Evolutionary conservation across 2,797 vertebrate genomes (phyloP).

Genomic region (Knipowitschia caucasica): DNA sequence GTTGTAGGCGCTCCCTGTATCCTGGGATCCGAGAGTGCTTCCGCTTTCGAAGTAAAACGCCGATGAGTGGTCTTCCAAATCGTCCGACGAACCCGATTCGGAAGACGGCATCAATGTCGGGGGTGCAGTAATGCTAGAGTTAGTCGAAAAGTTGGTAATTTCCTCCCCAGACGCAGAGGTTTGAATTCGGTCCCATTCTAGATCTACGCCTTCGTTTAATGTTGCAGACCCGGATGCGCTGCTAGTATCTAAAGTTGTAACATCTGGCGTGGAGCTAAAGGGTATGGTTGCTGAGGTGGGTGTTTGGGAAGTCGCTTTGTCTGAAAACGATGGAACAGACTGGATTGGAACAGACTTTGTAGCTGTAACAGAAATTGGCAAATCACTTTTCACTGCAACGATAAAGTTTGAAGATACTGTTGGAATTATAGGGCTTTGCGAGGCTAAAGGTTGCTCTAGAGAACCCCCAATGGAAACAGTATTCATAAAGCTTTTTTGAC

Average conservation of each 20-base stretch:
- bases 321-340: conserved; percentile 62
- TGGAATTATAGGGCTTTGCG: conserved; percentile 54
- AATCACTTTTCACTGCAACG: conserved; percentile 65
- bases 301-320: conserved; percentile 60
- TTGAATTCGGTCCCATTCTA: conserved; percentile 76
- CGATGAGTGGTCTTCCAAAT: conserved; percentile 63
- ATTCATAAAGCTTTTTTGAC: conserved; percentile 53
- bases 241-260: conserved; percentile 61
- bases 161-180: conserved; percentile 74
- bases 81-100: conserved; percentile 46
- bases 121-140: conserved; percentile 25
- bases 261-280: conserved; percentile 72
- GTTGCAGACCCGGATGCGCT: conserved; percentile 84
- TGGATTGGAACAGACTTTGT: conserved; percentile 56
- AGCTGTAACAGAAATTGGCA: conserved; percentile 75
- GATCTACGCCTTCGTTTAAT: conserved; percentile 76
- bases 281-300: conserved; percentile 64
- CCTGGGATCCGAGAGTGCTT: conserved; percentile 28
- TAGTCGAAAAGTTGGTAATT: conserved; percentile 49
- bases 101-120: conserved; percentile 21
- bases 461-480: conserved; percentile 52
- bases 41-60: conserved; percentile 76
- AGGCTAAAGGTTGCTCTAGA: conserved; percentile 47
- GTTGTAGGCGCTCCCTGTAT: conserved; percentile 28
- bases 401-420: conserved; percentile 42